Evolutionary conservation across 2,797 vertebrate species (phyloP).

Genomic region (Bovichtus variegatus): DNA sequence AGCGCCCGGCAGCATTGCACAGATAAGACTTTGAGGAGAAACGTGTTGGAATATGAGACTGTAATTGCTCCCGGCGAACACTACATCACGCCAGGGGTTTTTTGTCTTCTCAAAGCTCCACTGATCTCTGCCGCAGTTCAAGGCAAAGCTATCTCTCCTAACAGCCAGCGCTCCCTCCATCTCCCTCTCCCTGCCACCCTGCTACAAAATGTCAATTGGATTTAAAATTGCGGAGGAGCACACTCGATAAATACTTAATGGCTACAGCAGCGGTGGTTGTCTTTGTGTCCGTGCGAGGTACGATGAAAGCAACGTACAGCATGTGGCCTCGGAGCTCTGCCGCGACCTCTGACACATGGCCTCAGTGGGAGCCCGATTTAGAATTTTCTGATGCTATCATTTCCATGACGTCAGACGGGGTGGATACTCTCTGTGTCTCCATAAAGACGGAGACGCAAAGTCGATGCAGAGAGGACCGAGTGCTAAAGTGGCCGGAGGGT

Average conservation of each 20-base stretch:
- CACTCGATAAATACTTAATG: constrained; percentile 67
- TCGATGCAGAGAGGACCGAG: not conserved
- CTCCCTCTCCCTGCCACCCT: constrained; percentile 19
- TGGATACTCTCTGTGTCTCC: not conserved
- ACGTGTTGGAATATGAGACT: constrained; percentile 22
- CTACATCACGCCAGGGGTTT: constrained; percentile 42
- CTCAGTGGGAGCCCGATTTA: not conserved
- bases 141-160: constrained; percentile 40
- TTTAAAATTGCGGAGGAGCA: constrained; percentile 60
- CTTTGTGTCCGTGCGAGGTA: constrained; percentile 22
- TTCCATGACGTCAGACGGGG: not conserved
- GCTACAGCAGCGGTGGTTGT: constrained; percentile 39
- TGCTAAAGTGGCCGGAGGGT: not conserved
- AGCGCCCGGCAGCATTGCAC: constrained; percentile 49
- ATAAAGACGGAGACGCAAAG: constrained; percentile 4
- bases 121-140: constrained; percentile 47
- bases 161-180: constrained; percentile 12
- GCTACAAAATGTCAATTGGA: constrained; percentile 65
- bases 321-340: constrained; percentile 9
- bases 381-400: not conserved
- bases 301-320: constrained; percentile 15
- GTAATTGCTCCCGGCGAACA: constrained; percentile 58
- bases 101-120: constrained; percentile 52
- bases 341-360: constrained; percentile 12
- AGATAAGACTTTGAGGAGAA: constrained; percentile 57